phyloP scores from a whole-genome alignment of 2,888 invertebrate species.

The Ceriagrion tenellum region DNA sequence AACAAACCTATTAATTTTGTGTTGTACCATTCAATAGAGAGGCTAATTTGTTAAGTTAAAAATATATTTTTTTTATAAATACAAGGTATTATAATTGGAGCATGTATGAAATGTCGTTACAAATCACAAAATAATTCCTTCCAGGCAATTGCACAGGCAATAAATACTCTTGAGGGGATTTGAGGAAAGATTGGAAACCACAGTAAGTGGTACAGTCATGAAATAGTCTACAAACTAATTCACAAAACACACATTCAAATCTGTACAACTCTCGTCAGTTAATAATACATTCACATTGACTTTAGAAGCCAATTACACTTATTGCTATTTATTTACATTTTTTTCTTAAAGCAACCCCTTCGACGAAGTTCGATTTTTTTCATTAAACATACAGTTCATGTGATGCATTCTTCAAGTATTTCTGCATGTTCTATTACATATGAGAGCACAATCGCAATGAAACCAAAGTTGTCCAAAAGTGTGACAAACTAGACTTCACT shows the following conservation, averaged over 20 bases:
- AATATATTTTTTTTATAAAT: conserved; percentile 60
- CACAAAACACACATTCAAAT: conserved; percentile 59
- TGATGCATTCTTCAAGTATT: neutral
- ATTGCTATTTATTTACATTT: conserved; percentile 48
- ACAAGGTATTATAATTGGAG: conserved; percentile 20
- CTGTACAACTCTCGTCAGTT: neutral
- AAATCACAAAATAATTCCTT: conserved; percentile 53
- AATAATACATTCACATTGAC: conserved; percentile 55
- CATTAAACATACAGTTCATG: neutral
- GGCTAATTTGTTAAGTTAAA: conserved; percentile 34
- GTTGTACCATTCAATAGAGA: conserved; percentile 45
- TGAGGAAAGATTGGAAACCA: conserved; percentile 40
- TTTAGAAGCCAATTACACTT: conserved; percentile 50
- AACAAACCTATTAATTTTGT: conserved; percentile 5
- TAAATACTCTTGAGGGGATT: conserved; percentile 56
- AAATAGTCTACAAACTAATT: conserved; percentile 51
- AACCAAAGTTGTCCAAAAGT: neutral
- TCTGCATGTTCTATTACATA: neutral
- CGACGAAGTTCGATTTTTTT: neutral
- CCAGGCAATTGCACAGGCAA: conserved; percentile 58
- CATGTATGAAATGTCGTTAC: conserved; percentile 34
- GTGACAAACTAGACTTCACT: neutral
- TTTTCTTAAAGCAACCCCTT: conserved; percentile 46
- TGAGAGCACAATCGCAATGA: neutral
- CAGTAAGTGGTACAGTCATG: conserved; percentile 6